phyloP scores from a whole-genome alignment of 2,113 vertebrate genomes.

The Microtus ochrogaster region DNA sequence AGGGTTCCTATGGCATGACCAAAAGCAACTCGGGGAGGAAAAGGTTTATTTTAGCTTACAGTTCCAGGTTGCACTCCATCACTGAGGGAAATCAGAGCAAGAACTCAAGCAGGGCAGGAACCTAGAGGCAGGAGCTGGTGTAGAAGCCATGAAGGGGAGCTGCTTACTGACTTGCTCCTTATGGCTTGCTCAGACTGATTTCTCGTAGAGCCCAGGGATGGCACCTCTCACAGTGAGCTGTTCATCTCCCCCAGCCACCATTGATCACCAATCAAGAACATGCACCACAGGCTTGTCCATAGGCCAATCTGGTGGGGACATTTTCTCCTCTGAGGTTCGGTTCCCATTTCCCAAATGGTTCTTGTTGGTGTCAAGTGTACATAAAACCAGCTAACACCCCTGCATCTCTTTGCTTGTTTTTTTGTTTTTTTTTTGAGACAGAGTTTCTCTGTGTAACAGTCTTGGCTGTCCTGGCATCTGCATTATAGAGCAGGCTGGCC shows the following conservation, averaged over 20 bases:
- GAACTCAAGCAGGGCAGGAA: not conserved
- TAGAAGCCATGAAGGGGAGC: not conserved
- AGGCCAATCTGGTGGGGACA: not conserved
- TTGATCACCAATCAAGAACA: not conserved
- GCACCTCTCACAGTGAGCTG: not conserved
- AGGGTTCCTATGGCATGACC: not conserved
- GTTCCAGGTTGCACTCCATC: not conserved
- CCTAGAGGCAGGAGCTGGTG: not conserved
- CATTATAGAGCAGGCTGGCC: not conserved
- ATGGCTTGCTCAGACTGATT: not conserved
- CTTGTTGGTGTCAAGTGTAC: not conserved
- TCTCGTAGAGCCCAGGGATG: not conserved
- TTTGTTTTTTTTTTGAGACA: not conserved
- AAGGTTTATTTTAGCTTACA: not conserved
- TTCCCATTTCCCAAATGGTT: not conserved
- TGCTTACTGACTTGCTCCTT: not conserved
- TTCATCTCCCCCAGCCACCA: not conserved
- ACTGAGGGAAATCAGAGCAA: not conserved
- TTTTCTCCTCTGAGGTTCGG: not conserved
- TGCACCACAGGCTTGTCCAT: not conserved
- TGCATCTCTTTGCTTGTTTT: not conserved
- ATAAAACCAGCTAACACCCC: not conserved
- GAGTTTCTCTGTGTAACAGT: not conserved
- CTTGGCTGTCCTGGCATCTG: not conserved
- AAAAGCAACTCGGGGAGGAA: not conserved